Evolutionary conservation across 2,113 vertebrate genomes (phyloP), one percentile per base, ranked within the genome.

Genomic region (Tyto alba): DNA sequence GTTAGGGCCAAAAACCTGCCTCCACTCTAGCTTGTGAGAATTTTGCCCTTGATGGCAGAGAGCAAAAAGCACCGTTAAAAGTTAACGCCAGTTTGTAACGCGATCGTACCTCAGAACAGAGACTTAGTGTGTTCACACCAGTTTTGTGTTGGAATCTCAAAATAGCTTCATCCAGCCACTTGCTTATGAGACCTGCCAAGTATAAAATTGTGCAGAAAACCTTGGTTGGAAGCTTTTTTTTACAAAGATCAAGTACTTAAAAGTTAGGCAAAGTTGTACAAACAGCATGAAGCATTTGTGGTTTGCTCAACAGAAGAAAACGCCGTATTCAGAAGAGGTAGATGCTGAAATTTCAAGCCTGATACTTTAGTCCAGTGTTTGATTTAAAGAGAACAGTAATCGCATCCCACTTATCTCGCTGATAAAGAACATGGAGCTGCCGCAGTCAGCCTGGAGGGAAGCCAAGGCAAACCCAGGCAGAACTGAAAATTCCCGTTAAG

Each of bases 401-500:
- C 13, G 0, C 52, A 95, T 93, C 59, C 43, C 18, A 29, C 56
- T 94, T 96, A 95, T 38, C 86, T 79, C 1, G 0, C 85, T 93
- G 95, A 96, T 96, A 95, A 96, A 91, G 84, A 91, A 77, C 38
- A 62, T 10, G 21, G 59, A 75, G 25, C 90, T 89, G 71, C 77
- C 7, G 16, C 80, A 93, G 59, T 60, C 71, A 71, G 47, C 73
- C 30, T 76, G 95, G 90, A 93, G 34, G 48, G 55, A 62, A 85
- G 87, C 96, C 96, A 96, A 95, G 38, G 55, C 50, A 96, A 97
- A 89, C 89, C 25, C 48, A 85, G 53, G 81, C 66, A 95, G 38
- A 79, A 83, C 26, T 69, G 71, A 92, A 90, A 84, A 94, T 88
- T 66, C 78, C 62, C 1, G 0, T 75, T 95, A 81, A 53, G 68